These are phyloP conservation scores for Drosophila triauraria DNA, from an alignment of 1,140 invertebrate species.

Conservation along the genomic window DNA sequence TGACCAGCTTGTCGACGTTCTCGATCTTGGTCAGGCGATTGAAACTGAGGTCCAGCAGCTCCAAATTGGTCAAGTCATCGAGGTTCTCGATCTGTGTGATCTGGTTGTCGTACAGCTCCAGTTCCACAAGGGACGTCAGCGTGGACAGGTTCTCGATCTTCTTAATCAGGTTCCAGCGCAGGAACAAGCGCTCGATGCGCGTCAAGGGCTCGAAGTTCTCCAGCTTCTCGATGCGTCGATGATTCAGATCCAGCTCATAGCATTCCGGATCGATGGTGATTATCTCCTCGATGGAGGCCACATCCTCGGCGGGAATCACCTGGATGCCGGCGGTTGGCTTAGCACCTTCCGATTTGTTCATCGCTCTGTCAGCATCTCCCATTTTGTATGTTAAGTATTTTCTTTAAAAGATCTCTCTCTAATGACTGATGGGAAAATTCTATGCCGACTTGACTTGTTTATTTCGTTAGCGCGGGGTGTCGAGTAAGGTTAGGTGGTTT, in stretches of 20 bases:
- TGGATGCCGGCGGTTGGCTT: conserved; percentile 62
- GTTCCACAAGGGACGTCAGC: conserved; percentile 91
- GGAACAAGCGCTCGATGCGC: conserved; percentile 90
- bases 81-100: conserved; percentile 96
- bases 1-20: conserved; percentile 92
- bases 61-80: conserved; percentile 93
- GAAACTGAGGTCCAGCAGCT: conserved; percentile 97
- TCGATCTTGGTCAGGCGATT: conserved; percentile 97
- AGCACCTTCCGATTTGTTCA: conserved; percentile 24
- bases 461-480: conserved; percentile 26
- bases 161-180: conserved; percentile 98
- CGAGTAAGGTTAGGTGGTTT: conserved; percentile 4
- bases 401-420: background rate
- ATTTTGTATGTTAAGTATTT: conserved; percentile 36
- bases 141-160: conserved; percentile 95
- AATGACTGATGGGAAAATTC: conserved; percentile 23
- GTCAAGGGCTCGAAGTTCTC: conserved; percentile 92
- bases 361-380: conserved; percentile 64
- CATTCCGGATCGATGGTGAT: conserved; percentile 81
- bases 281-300: conserved; percentile 73
- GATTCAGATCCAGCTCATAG: conserved; percentile 91
- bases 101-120: conserved; percentile 99
- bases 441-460: conserved; percentile 42
- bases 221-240: conserved; percentile 92
- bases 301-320: conserved; percentile 59